Percentiles rank a stretch among this genome's conserved stretches.
Conservation (phyloP, 2,888 invertebrate species). For the Lochmaea crataegi region DNA sequence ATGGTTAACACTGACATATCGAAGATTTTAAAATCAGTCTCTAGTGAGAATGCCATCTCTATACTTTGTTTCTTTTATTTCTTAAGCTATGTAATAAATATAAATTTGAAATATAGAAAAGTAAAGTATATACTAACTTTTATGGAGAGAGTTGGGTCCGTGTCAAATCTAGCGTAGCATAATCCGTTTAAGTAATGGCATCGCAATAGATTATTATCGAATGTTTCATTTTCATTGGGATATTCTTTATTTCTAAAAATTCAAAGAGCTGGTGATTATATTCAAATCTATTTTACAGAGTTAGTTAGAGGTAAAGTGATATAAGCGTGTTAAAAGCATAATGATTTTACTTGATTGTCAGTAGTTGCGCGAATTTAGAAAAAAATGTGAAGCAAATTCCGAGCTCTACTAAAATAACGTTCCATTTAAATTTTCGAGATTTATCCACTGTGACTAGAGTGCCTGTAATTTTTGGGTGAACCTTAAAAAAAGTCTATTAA, state of each 20-base stretch:
- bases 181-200: slow-evolving; percentile 66
- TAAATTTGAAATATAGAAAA: no score
- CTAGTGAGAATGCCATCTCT: no score
- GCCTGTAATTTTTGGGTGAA: slow-evolving; percentile 65
- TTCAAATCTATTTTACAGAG: not conserved
- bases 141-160: slow-evolving; percentile 60
- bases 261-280: not conserved
- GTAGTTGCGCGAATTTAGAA: slow-evolving; percentile 68
- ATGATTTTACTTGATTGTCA: slow-evolving; percentile 65
- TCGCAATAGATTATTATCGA: slow-evolving; percentile 8
- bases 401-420: slow-evolving; percentile 72
- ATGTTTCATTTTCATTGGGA: slow-evolving; percentile 11
- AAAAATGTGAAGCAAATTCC: slow-evolving; percentile 76
- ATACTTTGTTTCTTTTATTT: slow-evolving; percentile 2
- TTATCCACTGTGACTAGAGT: slow-evolving; percentile 67
- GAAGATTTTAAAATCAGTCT: no score
- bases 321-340: not conserved
- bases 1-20: no score
- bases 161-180: slow-evolving; percentile 66
- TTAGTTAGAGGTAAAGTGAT: no score
- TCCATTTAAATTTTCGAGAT: slow-evolving; percentile 62
- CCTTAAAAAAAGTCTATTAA: slow-evolving; percentile 57
- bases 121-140: slow-evolving; percentile 52
- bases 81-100: no score
- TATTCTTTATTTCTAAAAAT: slow-evolving; percentile 25